phyloP scores from a whole-genome alignment of 2,888 invertebrate genomes.

The Drosophila incognita region DNA sequence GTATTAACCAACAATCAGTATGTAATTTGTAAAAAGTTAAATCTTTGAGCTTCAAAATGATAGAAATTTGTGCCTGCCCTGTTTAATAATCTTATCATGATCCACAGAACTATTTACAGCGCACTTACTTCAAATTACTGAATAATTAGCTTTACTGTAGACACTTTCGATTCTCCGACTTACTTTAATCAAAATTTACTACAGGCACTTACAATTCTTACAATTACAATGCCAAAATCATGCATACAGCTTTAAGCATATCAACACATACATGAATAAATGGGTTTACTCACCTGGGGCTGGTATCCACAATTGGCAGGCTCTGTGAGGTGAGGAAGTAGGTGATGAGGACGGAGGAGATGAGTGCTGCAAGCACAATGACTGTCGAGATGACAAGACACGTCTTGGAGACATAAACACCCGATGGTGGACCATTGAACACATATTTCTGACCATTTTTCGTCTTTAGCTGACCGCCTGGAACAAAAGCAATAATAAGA shows the following conservation, averaged over 20 bases:
- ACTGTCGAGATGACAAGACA: conserved; percentile 79
- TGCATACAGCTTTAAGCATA: neutral
- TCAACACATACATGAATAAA: neutral
- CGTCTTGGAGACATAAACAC: conserved; percentile 83
- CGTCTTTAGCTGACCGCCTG: conserved; percentile 85
- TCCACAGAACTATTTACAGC: neutral
- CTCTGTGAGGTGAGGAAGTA: conserved; percentile 82
- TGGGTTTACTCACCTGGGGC: conserved; percentile 73
- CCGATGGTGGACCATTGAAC: conserved; percentile 84
- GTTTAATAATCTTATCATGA: neutral
- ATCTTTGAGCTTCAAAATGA: neutral
- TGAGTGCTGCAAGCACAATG: conserved; percentile 78
- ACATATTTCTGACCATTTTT: conserved; percentile 85
- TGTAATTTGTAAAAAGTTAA: neutral
- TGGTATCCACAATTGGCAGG: conserved; percentile 35
- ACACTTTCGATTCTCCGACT: neutral
- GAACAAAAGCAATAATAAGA: neutral
- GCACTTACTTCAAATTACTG: neutral
- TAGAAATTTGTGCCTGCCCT: neutral
- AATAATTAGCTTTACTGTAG: neutral
- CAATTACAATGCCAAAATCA: neutral
- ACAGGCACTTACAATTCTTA: neutral
- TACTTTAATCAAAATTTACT: neutral
- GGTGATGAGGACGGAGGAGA: conserved; percentile 82
- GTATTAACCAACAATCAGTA: neutral